Evolutionary conservation across 2,888 invertebrate genomes (phyloP).

Genomic region (Barypeithes pellucidus): DNA sequence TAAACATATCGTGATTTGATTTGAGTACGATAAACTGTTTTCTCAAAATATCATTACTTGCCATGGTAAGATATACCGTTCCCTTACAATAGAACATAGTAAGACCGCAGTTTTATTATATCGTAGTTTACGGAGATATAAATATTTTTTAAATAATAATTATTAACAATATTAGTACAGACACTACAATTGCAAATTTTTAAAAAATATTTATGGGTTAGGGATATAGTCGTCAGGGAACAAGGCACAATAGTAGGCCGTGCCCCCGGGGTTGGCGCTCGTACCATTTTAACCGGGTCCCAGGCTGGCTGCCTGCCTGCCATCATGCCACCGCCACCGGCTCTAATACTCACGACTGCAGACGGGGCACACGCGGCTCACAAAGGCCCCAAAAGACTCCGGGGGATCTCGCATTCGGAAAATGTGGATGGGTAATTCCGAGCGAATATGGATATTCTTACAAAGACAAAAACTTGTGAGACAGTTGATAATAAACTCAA

Average conservation of each 20-base stretch:
- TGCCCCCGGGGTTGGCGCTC: slow-evolving; percentile 42
- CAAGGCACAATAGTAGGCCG: slow-evolving; percentile 30
- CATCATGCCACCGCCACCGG: slow-evolving; percentile 50
- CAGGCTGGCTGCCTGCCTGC: slow-evolving; percentile 50
- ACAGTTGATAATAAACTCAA: no score
- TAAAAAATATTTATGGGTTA: no score
- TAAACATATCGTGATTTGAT: not conserved
- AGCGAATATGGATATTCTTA: no score
- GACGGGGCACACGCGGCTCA: slow-evolving; percentile 51
- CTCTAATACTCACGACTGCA: slow-evolving; percentile 53
- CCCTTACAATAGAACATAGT: not conserved
- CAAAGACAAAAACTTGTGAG: no score
- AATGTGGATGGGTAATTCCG: not conserved
- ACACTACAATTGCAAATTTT: no score
- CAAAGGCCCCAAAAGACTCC: slow-evolving; percentile 38
- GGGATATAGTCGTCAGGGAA: no score
- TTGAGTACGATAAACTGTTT: not conserved
- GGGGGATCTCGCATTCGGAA: slow-evolving; percentile 26
- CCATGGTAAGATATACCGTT: not conserved
- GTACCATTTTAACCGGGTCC: slow-evolving; percentile 55
- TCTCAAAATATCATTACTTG: not conserved
- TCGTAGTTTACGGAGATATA: no score
- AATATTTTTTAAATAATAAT: no score
- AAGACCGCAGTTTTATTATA: no score
- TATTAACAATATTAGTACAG: no score